These are phyloP conservation scores for Chromobotia macracanthus DNA, from an alignment of 2,797 vertebrate genomes.

Conservation along the genomic window DNA sequence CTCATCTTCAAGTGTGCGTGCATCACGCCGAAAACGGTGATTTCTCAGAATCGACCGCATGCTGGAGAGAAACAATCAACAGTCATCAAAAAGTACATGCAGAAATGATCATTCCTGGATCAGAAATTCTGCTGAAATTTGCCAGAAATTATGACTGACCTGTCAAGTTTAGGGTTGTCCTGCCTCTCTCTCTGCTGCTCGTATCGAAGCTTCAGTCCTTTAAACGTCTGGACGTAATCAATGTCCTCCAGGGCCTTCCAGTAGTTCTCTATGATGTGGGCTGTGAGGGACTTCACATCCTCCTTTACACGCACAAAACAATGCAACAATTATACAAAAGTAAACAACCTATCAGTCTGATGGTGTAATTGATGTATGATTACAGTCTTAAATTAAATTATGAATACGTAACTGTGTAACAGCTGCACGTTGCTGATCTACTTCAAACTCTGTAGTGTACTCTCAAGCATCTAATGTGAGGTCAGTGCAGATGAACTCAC, in stretches of 20 bases:
- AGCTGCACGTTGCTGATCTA: no score
- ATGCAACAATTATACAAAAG: background rate
- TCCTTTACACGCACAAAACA: slow-evolving; percentile 78
- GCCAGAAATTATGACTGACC: slow-evolving; percentile 70
- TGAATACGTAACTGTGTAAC: no score
- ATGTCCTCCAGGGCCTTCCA: slow-evolving; percentile 98
- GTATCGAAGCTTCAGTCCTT: slow-evolving; percentile 95
- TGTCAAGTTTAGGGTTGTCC: slow-evolving; percentile 99
- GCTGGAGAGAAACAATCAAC: slow-evolving; percentile 68
- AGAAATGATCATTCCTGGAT: background rate
- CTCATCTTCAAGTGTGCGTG: slow-evolving; percentile 94
- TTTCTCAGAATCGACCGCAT: slow-evolving; percentile 98
- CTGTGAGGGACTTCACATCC: slow-evolving; percentile 98
- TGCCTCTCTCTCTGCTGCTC: slow-evolving; percentile 97
- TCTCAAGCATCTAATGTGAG: no score
- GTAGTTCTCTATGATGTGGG: slow-evolving; percentile 98
- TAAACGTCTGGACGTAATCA: slow-evolving; percentile 98
- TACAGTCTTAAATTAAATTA: no score
- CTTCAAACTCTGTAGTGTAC: no score
- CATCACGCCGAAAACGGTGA: slow-evolving; percentile 93
- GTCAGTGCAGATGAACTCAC: slow-evolving; percentile 79
- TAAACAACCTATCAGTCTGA: no score
- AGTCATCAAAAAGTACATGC: background rate
- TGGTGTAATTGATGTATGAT: no score
- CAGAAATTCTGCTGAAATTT: background rate